Conservation (phyloP, 2,797 vertebrate genomes). For the Spea hammondii region DNA sequence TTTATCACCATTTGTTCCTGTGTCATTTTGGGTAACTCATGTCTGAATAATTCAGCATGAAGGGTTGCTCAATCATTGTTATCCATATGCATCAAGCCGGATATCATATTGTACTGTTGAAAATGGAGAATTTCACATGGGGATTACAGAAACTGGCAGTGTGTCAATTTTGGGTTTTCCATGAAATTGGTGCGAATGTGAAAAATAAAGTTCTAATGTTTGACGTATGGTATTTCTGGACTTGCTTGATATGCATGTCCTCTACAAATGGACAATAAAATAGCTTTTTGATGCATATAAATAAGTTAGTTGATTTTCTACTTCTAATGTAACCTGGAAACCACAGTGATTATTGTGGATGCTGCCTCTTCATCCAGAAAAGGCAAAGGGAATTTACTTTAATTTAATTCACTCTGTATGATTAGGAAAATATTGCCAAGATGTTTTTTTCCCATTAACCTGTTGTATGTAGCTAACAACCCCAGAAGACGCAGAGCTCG, state of each 20-base stretch:
- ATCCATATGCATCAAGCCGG: constrained; percentile 52
- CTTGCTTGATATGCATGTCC: background rate
- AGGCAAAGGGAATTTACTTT: too few relatives aligned
- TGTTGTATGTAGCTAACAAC: too few relatives aligned
- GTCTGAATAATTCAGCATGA: constrained; percentile 39
- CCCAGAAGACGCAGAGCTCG: too few relatives aligned
- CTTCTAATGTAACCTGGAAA: too few relatives aligned
- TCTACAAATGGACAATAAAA: background rate
- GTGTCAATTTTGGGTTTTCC: constrained; percentile 38
- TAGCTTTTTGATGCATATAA: background rate
- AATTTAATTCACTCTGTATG: too few relatives aligned
- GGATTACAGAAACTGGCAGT: constrained; percentile 45
- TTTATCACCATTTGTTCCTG: constrained; percentile 30
- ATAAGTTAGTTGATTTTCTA: background rate
- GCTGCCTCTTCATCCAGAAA: too few relatives aligned
- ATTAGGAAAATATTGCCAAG: too few relatives aligned
- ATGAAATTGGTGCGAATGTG: constrained; percentile 48
- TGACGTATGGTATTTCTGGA: constrained; percentile 21
- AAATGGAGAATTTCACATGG: constrained; percentile 50
- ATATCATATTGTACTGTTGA: constrained; percentile 48
- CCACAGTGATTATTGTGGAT: too few relatives aligned
- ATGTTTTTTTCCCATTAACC: too few relatives aligned
- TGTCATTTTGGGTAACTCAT: constrained; percentile 37
- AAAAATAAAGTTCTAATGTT: constrained; percentile 44
- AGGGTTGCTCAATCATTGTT: constrained; percentile 47